These are phyloP conservation scores for Girardia tigrina DNA, from an alignment of 2,888 invertebrate genomes.

Conservation along the genomic window DNA sequence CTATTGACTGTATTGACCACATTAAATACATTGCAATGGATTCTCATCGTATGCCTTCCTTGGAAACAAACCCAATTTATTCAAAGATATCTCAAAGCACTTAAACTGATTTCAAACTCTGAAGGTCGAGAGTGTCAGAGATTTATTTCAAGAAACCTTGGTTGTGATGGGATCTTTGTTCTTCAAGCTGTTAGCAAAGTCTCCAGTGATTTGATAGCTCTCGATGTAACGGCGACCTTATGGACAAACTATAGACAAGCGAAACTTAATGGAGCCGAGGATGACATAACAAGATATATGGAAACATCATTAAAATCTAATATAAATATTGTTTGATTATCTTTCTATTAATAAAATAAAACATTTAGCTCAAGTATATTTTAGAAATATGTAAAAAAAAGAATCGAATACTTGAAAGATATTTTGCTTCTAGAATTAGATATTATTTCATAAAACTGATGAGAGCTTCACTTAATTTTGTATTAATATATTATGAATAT, in stretches of 20 bases:
- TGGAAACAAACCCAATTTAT: conserved; percentile 45
- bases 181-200: conserved; percentile 42
- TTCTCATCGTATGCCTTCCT: conserved; percentile 40
- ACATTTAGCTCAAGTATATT: not conserved
- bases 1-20: conserved; percentile 44
- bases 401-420: too few relatives aligned
- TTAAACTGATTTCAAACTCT: conserved; percentile 48
- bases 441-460: too few relatives aligned
- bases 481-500: too few relatives aligned
- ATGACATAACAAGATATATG: conserved; percentile 35
- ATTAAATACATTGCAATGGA: conserved; percentile 44
- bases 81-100: conserved; percentile 51
- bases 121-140: conserved; percentile 46
- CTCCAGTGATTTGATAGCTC: conserved; percentile 41
- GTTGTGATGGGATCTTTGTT: conserved; percentile 48
- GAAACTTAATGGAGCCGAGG: conserved; percentile 37
- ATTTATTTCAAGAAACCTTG: conserved; percentile 46
- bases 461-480: too few relatives aligned
- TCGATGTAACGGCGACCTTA: conserved; percentile 40
- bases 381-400: too few relatives aligned
- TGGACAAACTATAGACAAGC: conserved; percentile 41
- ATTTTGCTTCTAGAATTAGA: too few relatives aligned
- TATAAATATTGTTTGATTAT: not conserved
- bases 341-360: not conserved
- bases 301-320: conserved; percentile 25